phyloP scores from a whole-genome alignment of 2,113 vertebrate species.

The Elaphurus davidianus region DNA sequence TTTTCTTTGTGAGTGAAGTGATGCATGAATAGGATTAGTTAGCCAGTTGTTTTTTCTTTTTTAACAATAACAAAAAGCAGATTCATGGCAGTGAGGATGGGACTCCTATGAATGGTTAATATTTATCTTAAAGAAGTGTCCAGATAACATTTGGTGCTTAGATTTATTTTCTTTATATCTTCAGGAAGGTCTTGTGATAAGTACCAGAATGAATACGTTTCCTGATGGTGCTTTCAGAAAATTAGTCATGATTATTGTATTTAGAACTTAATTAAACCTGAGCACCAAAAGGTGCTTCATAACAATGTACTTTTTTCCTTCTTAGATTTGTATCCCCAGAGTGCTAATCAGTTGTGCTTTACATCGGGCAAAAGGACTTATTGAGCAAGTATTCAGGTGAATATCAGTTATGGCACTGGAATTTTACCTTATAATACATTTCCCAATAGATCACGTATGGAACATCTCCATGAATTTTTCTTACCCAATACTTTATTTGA shows the following conservation, averaged over 20 bases:
- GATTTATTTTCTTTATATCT: conserved; percentile 4
- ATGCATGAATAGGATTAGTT: neutral
- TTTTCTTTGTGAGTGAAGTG: neutral
- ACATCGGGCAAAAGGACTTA: neutral
- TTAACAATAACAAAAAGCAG: neutral
- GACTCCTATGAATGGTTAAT: neutral
- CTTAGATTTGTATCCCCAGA: neutral
- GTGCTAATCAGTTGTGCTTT: neutral
- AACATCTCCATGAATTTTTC: conserved; percentile 2
- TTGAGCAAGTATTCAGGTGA: neutral
- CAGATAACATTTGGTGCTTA: neutral
- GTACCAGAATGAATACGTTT: conserved; percentile 4
- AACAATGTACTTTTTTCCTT: neutral
- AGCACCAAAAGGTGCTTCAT: neutral
- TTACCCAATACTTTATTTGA: neutral
- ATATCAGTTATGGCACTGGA: neutral
- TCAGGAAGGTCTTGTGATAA: neutral
- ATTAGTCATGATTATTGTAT: neutral
- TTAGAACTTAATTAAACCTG: conserved; percentile 23
- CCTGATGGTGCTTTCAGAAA: neutral
- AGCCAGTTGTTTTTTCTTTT: neutral
- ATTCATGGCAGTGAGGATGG: neutral
- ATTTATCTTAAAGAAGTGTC: neutral
- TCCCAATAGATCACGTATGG: neutral
- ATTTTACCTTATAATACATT: conserved; percentile 8